These are phyloP conservation scores for Drosophila formosana DNA, from an alignment of 2,888 invertebrate genomes.

Conservation along the genomic window DNA sequence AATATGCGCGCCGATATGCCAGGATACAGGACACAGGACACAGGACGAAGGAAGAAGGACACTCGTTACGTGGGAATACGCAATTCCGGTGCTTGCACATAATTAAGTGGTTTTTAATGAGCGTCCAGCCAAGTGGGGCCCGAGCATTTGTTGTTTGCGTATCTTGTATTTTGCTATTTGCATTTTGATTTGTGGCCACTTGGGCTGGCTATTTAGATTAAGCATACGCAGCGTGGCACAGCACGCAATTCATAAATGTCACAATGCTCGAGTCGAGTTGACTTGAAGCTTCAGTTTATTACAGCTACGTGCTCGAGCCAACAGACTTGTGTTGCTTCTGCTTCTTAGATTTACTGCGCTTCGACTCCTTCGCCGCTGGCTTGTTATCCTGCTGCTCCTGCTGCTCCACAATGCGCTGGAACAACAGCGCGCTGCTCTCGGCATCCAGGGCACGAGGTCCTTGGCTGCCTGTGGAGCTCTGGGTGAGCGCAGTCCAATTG, in stretches of 20 bases:
- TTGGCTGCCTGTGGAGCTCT: background rate
- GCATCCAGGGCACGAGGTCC: constrained; percentile 42
- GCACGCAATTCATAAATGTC: constrained; percentile 67
- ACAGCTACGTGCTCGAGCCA: constrained; percentile 61
- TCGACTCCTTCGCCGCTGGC: constrained; percentile 28
- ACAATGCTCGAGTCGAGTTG: constrained; percentile 35
- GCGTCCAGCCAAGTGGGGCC: constrained; percentile 35
- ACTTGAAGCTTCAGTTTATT: constrained; percentile 61
- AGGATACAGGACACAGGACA: constrained; percentile 21
- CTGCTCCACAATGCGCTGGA: constrained; percentile 80
- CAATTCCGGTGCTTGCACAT: constrained; percentile 36
- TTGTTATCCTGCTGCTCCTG: constrained; percentile 40
- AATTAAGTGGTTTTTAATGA: constrained; percentile 80
- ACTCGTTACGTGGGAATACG: constrained; percentile 9
- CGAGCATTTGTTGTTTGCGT: background rate
- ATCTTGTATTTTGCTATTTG: constrained; percentile 21
- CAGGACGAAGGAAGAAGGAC: background rate
- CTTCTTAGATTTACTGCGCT: constrained; percentile 60
- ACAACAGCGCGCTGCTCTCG: constrained; percentile 76
- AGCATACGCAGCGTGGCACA: constrained; percentile 50
- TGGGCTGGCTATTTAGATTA: constrained; percentile 58
- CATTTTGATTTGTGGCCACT: constrained; percentile 64
- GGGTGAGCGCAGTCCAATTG: constrained; percentile 85
- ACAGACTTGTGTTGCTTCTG: constrained; percentile 43
- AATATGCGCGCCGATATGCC: constrained; percentile 47